phyloP scores from a whole-genome alignment of 35 echinoderm and acorn worm genomes.

The Ophiothrix spiculata region DNA sequence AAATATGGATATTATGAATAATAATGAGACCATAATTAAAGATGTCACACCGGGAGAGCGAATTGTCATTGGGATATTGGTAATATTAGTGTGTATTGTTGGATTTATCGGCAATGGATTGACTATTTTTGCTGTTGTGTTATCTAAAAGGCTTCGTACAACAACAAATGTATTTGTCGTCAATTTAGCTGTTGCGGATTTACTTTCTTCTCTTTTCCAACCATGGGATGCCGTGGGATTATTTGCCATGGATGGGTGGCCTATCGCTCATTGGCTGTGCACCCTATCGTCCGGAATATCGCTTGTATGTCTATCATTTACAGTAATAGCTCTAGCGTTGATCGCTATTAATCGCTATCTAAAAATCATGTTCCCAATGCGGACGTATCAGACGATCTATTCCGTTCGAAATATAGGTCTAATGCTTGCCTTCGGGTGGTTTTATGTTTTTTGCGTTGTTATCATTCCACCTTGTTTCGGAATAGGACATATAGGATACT shows the following conservation, averaged over 20 bases:
- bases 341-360: slow-evolving; percentile 47
- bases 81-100: background rate
- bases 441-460: background rate
- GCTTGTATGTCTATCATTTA: background rate
- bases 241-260: background rate
- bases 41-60: background rate
- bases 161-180: slow-evolving; percentile 13
- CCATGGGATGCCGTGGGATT: slow-evolving; percentile 3
- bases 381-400: slow-evolving; percentile 13
- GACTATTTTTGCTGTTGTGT: background rate
- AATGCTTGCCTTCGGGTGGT: slow-evolving; percentile 25
- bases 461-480: slow-evolving; percentile 6
- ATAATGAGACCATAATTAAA: too few relatives aligned
- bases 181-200: background rate
- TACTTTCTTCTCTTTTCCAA: background rate
- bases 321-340: slow-evolving; percentile 22
- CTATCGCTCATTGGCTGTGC: background rate
- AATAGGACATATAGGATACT: slow-evolving; percentile 26
- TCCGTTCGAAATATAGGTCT: slow-evolving; percentile 15
- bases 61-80: background rate
- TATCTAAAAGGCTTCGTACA: slow-evolving; percentile 2
- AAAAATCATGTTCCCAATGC: slow-evolving; percentile 4
- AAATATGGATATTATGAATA: too few relatives aligned
- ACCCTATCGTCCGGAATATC: background rate
- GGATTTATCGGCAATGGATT: background rate